These are phyloP conservation scores for Melinaea marsaeus DNA, from an alignment of 2,888 invertebrate genomes.

Conservation along the genomic window DNA sequence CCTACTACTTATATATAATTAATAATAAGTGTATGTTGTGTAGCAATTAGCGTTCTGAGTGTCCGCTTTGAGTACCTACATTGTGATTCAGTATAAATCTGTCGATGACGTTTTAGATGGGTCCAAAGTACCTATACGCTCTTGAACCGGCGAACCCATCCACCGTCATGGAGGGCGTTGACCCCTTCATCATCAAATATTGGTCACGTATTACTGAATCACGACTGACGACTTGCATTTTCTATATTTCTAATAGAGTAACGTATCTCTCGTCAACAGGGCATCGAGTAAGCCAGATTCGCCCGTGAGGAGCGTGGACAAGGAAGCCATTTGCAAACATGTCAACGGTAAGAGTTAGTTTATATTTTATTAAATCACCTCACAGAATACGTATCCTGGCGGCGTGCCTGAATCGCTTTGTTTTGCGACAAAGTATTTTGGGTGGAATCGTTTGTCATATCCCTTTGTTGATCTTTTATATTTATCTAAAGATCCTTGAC, in stretches of 20 bases:
- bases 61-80: conserved; percentile 41
- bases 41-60: conserved; percentile 37
- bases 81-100: conserved; percentile 58
- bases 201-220: conserved; percentile 56
- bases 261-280: conserved; percentile 52
- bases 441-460: conserved; percentile 5
- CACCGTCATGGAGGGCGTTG: conserved; percentile 49
- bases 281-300: conserved; percentile 67
- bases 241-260: conserved; percentile 7
- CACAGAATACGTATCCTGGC: neutral
- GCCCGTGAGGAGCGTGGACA: conserved; percentile 65
- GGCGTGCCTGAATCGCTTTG: neutral
- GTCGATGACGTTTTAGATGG: conserved; percentile 56
- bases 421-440: neutral
- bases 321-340: conserved; percentile 61
- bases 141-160: conserved; percentile 50
- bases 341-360: conserved; percentile 61
- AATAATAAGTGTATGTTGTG: conserved; percentile 27
- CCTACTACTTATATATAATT: conserved; percentile 27
- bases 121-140: conserved; percentile 37
- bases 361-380: neutral
- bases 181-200: conserved; percentile 60
- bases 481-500: neutral
- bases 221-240: conserved; percentile 39
- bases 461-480: conserved; percentile 5